Conservation (phyloP, 1,140 invertebrate genomes). For the Drosophila nasuta region DNA sequence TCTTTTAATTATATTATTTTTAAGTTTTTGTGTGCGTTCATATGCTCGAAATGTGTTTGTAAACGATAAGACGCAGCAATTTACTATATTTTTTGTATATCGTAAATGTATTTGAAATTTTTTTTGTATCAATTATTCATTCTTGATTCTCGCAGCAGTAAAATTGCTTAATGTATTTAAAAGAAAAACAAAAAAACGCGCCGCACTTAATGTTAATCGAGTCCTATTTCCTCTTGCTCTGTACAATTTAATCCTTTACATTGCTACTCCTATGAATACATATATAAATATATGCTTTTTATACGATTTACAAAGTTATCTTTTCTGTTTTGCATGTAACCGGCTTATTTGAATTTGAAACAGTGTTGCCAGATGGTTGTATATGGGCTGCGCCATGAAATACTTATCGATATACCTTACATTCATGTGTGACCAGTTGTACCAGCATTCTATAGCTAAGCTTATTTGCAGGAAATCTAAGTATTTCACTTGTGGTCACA, state of each 20-base stretch:
- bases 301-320: conserved; percentile 38
- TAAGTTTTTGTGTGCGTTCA: conserved; percentile 2
- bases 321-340: neutral
- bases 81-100: conserved; percentile 5
- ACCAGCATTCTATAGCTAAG: too few relatives aligned
- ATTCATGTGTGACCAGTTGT: too few relatives aligned
- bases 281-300: conserved; percentile 46
- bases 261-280: conserved; percentile 25
- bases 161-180: conserved; percentile 29
- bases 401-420: neutral
- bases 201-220: conserved; percentile 31
- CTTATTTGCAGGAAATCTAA: too few relatives aligned
- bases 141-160: conserved; percentile 7
- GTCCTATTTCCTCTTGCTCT: conserved; percentile 34
- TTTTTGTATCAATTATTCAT: conserved; percentile 16
- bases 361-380: conserved; percentile 6
- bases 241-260: conserved; percentile 39
- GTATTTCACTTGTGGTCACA: too few relatives aligned
- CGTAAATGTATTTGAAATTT: conserved; percentile 18
- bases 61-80: conserved; percentile 2
- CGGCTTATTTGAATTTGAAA: neutral
- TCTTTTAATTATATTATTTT: conserved; percentile 9
- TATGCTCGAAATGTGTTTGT: conserved; percentile 5
- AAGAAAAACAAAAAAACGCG: neutral
- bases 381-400: neutral